phyloP scores from a whole-genome alignment of 2,797 vertebrate species.

The Prionace glauca region DNA sequence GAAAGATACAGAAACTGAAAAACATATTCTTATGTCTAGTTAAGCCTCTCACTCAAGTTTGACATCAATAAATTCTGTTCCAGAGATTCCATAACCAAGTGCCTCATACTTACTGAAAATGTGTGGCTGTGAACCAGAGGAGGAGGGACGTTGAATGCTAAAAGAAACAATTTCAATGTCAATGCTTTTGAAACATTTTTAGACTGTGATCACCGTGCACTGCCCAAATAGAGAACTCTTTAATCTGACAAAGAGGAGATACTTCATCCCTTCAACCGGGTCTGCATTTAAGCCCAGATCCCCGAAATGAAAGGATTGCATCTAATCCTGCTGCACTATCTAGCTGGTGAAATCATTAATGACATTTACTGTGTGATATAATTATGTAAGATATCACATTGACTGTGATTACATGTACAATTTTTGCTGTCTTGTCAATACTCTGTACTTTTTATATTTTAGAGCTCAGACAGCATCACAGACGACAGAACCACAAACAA shows the following conservation, averaged over 20 bases:
- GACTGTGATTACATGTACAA: background rate
- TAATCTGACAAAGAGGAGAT: background rate
- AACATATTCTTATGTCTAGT: background rate
- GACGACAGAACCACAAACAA: background rate
- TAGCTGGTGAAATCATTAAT: background rate
- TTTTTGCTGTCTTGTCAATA: background rate
- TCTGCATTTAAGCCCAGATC: background rate
- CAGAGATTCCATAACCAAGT: background rate
- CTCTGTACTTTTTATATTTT: background rate
- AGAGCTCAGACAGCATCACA: background rate
- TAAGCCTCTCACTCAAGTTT: background rate
- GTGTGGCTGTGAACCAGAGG: background rate
- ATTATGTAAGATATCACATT: background rate
- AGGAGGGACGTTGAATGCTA: background rate
- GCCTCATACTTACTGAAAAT: background rate
- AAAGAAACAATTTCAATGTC: background rate
- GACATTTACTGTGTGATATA: background rate
- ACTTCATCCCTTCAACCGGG: background rate
- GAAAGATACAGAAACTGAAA: background rate
- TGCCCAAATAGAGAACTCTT: background rate
- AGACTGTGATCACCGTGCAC: background rate
- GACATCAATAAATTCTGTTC: background rate
- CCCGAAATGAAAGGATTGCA: background rate
- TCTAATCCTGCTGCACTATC: background rate
- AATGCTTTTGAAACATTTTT: background rate